Evolutionary conservation across 2,888 invertebrate genomes (phyloP), one percentile per base, ranked within the genome.

Genomic region (Chorisops tibialis): DNA sequence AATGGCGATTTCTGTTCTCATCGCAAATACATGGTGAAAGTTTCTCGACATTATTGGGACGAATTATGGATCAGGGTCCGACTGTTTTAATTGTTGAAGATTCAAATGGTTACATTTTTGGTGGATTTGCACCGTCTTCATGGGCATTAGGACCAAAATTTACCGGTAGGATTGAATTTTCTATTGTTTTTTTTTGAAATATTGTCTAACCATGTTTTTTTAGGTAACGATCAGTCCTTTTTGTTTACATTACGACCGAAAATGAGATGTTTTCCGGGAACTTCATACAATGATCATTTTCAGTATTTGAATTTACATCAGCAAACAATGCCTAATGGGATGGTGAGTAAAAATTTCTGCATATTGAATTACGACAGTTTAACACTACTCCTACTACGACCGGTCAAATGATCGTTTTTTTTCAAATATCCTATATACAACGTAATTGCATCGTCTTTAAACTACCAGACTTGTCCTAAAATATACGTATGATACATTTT

Each of bases 261-360:
- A 61, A 89, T 93, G 85, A 79, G 89, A 37, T 81, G 90, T 2
- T 96, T 89, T 75, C 82, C 82, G 0, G 80, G 92, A 0, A 91
- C 93, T 0, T 87, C 86, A 0, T 93, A 89, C 76, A 96, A 96
- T 76, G 83, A 89, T 65, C 93, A 96, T 74, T 97, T 87, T 76
- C 93, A 93, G 80, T 97, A 97, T 76, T 82, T 97, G 66, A 96
- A 96, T 79, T 82, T 89, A 63, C 89, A 93, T 70, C 94, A 95
- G 68, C 91, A 95, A 79, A 96, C 95, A 0, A 82, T 97, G 83
- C 95, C 96, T 0, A 97, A 97, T 79, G 96, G 96, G 65, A 74
- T 96, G 80, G 86, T 89, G 70, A 81, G 83, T 79, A 52, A 48
- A 35, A 22, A 48, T 37, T 43, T 61, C n/a, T n/a, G n/a, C n/a